Base-by-base conservation (phyloP, 1,140 invertebrate genomes). In the Platyscapa corneri region DNA sequence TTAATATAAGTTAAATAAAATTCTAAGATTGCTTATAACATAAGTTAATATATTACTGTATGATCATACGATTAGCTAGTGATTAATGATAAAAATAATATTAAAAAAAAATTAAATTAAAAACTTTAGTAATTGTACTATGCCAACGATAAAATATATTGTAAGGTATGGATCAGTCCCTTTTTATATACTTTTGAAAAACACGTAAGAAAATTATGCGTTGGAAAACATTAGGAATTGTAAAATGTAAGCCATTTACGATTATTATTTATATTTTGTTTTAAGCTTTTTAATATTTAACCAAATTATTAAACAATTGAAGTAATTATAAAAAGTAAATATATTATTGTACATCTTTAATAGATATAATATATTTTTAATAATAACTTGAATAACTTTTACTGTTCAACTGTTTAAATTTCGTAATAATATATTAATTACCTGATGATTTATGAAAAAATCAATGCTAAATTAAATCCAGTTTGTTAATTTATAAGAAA, bases 91-190 rank as follows among this genome's bases (percentile, higher is more conserved):
- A 23, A 70, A 70, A 37, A 37, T 70, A 70, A 37, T 67, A 27
- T 46, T 20, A 20, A 16, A 18, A 56, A 60, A 27, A 27, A 10
- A 60, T n/a, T n/a, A 60, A 23, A 60, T 23, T 60, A 60, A 27
- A 5, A 74, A 46, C 6, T 27, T 8, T 20, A 49, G 30, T 23
- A 46, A 60, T 80, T 80, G 65, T 78, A 80, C 83, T 80, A 16
- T 80, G 77, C 75, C 84, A 37, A 64, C 10, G 14, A 74, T 32
- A 23, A 70, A 6, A 10, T 79, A 85, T 65, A n/a, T 85, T 65
- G 1, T 27, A 27, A 32, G 39, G 18, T 42, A 16, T 56, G 46
- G 18, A 10, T 32, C 72, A 18, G 3, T 78, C 39, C 79, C 39
- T 84, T 79, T n/a, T 78, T n/a, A 49, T 77, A 27, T 46, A 70